phyloP scores from a whole-genome alignment of 2,113 vertebrate species.

The Cheilinus undulatus region DNA sequence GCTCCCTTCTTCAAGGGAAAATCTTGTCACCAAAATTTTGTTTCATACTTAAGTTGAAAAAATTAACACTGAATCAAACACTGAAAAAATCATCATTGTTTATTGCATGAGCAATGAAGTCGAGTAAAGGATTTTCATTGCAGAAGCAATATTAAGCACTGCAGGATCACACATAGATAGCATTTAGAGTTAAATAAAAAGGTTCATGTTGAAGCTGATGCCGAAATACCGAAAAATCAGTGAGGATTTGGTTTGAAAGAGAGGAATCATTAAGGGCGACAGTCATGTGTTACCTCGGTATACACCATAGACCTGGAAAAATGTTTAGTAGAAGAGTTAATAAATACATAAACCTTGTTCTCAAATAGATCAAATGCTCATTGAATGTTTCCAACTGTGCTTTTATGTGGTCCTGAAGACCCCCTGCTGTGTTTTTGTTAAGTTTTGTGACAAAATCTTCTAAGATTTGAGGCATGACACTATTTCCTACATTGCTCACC shows the following conservation, averaged over 20 bases:
- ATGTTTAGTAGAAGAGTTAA: conserved; percentile 36
- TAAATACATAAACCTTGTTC: neutral
- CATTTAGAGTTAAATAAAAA: conserved; percentile 2
- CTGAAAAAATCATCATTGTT: no score
- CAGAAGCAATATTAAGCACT: no score
- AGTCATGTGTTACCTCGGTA: conserved; percentile 67
- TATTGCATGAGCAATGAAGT: no score
- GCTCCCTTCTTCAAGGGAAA: no score
- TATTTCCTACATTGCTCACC: conserved; percentile 66
- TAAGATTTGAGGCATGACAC: neutral
- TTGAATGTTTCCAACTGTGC: neutral
- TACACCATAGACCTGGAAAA: conserved; percentile 65
- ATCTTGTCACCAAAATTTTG: no score
- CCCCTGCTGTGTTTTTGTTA: neutral
- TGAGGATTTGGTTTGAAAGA: conserved; percentile 46
- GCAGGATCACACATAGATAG: neutral
- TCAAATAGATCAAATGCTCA: conserved; percentile 2
- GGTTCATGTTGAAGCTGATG: neutral
- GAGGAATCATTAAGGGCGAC: conserved; percentile 9
- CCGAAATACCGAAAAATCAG: neutral
- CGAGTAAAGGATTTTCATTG: no score
- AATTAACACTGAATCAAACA: no score
- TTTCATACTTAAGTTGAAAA: no score
- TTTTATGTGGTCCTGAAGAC: neutral
- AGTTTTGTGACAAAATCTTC: neutral